Evolutionary conservation across 2,113 vertebrate species (phyloP), one percentile per base, ranked within the genome.

Genomic region (Clupea harengus): DNA sequence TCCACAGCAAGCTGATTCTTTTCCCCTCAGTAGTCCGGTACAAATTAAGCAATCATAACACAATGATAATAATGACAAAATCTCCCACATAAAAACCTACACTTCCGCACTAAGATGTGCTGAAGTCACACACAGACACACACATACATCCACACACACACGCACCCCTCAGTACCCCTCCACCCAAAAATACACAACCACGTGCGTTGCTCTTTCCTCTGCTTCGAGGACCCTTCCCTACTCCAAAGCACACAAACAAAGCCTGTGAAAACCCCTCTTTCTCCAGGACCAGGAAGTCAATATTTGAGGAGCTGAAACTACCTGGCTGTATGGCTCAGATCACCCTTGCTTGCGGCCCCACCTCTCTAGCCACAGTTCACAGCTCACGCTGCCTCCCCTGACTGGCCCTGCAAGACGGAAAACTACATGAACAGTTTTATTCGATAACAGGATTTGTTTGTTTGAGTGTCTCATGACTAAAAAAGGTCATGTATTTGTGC

Each of bases 241-340:
- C 72, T 78, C 72, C 72, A 39, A 78, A 78, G 72, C 72, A 78
- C 72, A 78, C 72, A 78, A 78, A 78, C 72, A 78, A 78, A 78
- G 72, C 72, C 82, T 85, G 85, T 85, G 81, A 88, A 85, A 81
- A 82, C 84, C 81, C 52, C 84, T 50, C 72, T 85, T 85, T 88
- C 87, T 83, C 52, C 84, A 44, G 72, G 20, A 83, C 81, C 87
- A 88, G 87, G 84, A 88, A 85, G 87, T 85, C 81, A 85, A 88
- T 88, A 88, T 88, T 88, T 88, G 84, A 81, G 83, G 81, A 88
- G 84, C 85, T 83, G 81, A 17, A 83, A 85, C 87, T 83, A 85
- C 87, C 81, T 75, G 81, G 64, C 84, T 81, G 45, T 28, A 52
- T 39, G 72, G 83, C 83, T 64, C 15, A 85, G 64, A 85, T 88